Evolutionary conservation across 2,797 vertebrate genomes (phyloP), one percentile per base, ranked within the genome.

Genomic region (Ceyx erithaca): DNA sequence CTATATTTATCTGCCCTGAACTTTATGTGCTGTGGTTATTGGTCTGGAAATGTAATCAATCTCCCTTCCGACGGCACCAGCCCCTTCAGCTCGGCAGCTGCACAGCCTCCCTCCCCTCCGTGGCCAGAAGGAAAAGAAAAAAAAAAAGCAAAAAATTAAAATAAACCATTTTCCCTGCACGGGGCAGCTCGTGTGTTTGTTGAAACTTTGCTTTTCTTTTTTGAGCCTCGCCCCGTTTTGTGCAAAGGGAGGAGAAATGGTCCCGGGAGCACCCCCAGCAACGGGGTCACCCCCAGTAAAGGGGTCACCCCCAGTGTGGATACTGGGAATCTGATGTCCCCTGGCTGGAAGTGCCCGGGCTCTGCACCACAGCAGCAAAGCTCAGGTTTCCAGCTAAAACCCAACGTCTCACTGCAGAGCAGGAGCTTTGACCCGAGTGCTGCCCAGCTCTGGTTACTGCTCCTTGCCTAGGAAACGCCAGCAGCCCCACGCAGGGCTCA

Each of bases 91-190:
- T 49, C 10, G 0, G 33, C 1, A 0, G 48, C 78, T 49, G 20
- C 63, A 14, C 14, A 1, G 23, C 21, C 4, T 0, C 59, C n/a
- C 23, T 40, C 73, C 61, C 30, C 57, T 7, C 33, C 5, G 9
- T 2, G 1, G 14, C 14, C 15, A 14, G 61, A 78, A 78, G 25
- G 43, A 7, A 45, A 70, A 67, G 7, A 10, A 46, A 45, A 73
- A 67, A 7, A 10, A 9, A 33, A 58, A 43, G 4, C 8, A 21
- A 71, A 21, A 71, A 21, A 71, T 55, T n/a, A 43, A 28, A n/a
- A 23, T 11, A 17, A 14, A 2, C 2, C 1, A 6, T 33, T 55
- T 28, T 28, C 40, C 40, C 8, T 3, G 4, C 33, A 4, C 0
- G 4, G 52, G 7, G 17, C 14, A 61, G 23, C 64, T 37, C 31